Evolutionary conservation across 2,113 vertebrate species (phyloP), one percentile per base, ranked within the genome.

Genomic region (Puffinus mauretanicus): DNA sequence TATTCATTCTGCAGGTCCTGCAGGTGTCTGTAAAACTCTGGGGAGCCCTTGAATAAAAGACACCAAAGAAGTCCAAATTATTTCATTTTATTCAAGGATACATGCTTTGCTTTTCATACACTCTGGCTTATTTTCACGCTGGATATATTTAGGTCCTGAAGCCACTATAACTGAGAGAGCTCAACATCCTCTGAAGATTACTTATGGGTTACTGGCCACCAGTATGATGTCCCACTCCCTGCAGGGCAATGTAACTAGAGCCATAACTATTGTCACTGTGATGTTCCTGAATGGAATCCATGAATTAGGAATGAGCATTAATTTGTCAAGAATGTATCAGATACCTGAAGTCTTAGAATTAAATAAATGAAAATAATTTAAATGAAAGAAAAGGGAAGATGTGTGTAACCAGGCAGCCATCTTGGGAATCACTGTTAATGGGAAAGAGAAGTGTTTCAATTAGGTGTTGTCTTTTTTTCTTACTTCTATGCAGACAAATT

Each of bases 21-120:
- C 65, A 91, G 81, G 46, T 91, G 46, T 87, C 81, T 97, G 26
- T 76, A 87, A 94, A 91, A 58, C 83, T 89, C 93, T 65, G 12
- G 69, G 64, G 80, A 95, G 49, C 42, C 62, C 22, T 91, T 82
- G 81, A 84, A 85, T 88, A 85, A 82, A 95, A 87, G 52, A 69
- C 49, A 79, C 18, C 16, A 55, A 55, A 88, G 73, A 88, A 95
- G 82, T 86, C 22, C 36, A 82, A 49, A 84, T 89, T 91, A 91
- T 93, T 87, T 94, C 4, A 64, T 81, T 75, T 47, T 85, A 16
- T 81, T 90, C 34, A 27, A 84, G 42, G 64, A 73, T 54, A n/a
- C 17, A 15, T 24, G 4, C 36, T 82, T 93, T 94, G 7, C 27
- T 82, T 94, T 94, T 81, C 40, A 61, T 55, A 79, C 4, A 30